Evolutionary conservation across 2,888 invertebrate species (phyloP), one percentile per base, ranked within the genome.

Genomic region (Hyppa rectilinea): DNA sequence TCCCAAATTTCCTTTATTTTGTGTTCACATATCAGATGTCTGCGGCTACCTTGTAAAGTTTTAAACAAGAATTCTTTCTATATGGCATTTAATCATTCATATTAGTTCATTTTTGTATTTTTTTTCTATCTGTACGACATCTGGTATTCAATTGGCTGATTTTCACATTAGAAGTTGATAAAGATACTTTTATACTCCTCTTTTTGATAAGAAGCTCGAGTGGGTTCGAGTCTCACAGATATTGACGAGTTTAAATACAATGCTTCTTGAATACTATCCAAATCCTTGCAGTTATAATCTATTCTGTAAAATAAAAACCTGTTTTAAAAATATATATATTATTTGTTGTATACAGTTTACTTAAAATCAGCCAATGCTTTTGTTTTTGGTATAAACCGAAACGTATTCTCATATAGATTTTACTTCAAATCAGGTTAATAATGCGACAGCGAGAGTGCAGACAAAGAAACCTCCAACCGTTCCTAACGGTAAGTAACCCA

Each of bases 391-490:
- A 56, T 56, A 82, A 64, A 47, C 70, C 73, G 68, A 81, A 83
- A 80, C 77, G 76, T 80, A 92, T 87, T 83, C 86, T 91, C 88
- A 94, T 88, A 94, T 86, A 87, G 89, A 83, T 84, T 91, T 94
- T 92, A 90, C 89, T 94, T 91, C 88, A 87, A 92, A 96, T 93
- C 97, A 99, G 99, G 99, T 99, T 95, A 99, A 99, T 97, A 99
- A 99, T 97, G 99, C 99, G 88, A 99, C 99, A 90, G 99, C 99
- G 91, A 97, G 99, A 97, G 99, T 99, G 95, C 99, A 99, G 97
- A 99, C 99, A 92, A 99, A 99, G 97, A 99, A 99, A 97, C 98
- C 98, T 88, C 97, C 98, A 87, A 97, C 98, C 88, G 97, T 99
- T 93, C 98, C 98, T 88, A 98, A 98, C 97, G 98, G 98, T 98